Evolutionary conservation across 2,113 vertebrate genomes (phyloP), one percentile per base, ranked within the genome.

Genomic region (Alces alces): DNA sequence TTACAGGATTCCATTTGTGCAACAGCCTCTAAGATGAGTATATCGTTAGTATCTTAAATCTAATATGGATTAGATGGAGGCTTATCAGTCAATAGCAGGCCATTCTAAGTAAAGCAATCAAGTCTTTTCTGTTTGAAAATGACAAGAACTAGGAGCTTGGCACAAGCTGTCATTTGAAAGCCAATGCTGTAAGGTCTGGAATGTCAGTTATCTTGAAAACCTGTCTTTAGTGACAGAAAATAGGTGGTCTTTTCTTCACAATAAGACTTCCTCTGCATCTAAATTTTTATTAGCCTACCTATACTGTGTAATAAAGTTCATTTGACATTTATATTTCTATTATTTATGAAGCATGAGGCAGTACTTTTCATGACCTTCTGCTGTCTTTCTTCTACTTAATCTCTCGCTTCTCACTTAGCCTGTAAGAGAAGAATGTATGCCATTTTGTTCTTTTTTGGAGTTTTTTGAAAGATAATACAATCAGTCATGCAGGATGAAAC

Each of bases 61-160:
- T 96, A 94, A 98, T 98, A 99, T 98, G 98, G 98, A 99, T 99
- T 99, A 98, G 99, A 99, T 98, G 98, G 98, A 98, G 97, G 98
- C 99, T 99, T 99, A 99, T 99, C 99, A 99, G 94, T 95, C 98
- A 99, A 98, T 98, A 98, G 97, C 98, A 99, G 99, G 96, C 98
- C 95, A 98, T 97, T 97, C 93, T 55, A 87, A 98, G 97, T 87
- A 98, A 98, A 98, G 98, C 98, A 98, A 97, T 99, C 98, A 97
- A 98, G 98, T 98, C 97, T 98, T 97, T 99, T 97, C 82, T 98
- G 97, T 99, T 99, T 99, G 99, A 98, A 99, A 98, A 98, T 98
- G 98, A 98, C 98, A 97, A 94, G 84, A 70, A 96, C 91, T 95
- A 17, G 92, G 95, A 95, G 93, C 90, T 0, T 88, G 97, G 92